These are phyloP conservation scores for Poeciliopsis presidionis DNA, from an alignment of 2,797 vertebrate genomes.

Conservation along the genomic window DNA sequence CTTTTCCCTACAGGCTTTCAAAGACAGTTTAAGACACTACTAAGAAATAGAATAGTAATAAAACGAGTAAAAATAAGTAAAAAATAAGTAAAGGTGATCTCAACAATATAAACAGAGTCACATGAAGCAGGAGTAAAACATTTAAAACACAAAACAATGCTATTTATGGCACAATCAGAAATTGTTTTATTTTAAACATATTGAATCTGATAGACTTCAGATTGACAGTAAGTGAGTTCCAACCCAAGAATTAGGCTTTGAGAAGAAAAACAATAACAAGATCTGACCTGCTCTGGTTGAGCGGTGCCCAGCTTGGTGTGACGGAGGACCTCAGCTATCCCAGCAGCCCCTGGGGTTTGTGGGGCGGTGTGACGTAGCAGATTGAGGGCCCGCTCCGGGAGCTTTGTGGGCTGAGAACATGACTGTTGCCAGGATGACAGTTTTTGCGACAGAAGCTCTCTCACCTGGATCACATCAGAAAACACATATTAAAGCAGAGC, in stretches of 20 bases:
- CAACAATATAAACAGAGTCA: no score
- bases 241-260: not conserved
- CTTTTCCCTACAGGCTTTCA: no score
- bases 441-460: conserved; percentile 86
- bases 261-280: not conserved
- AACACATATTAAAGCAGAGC: not conserved
- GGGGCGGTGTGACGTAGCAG: conserved; percentile 85
- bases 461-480: conserved; percentile 74
- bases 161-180: no score
- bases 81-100: no score
- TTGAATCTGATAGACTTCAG: no score
- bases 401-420: conserved; percentile 84
- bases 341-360: conserved; percentile 78
- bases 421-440: conserved; percentile 86
- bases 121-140: no score
- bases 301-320: conserved; percentile 77
- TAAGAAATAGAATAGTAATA: no score
- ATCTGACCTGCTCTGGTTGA: conserved; percentile 77
- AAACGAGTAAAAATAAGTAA: no score
- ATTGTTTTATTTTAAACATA: no score
- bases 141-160: no score
- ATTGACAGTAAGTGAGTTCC: no score
- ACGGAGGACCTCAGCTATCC: conserved; percentile 81
- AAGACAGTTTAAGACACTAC: no score
- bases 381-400: conserved; percentile 85